A percentile compares a stretch with the other conserved stretches of the same genome.
Conservation (phyloP, 2,888 invertebrate species). For the Thymelicus sylvestris region DNA sequence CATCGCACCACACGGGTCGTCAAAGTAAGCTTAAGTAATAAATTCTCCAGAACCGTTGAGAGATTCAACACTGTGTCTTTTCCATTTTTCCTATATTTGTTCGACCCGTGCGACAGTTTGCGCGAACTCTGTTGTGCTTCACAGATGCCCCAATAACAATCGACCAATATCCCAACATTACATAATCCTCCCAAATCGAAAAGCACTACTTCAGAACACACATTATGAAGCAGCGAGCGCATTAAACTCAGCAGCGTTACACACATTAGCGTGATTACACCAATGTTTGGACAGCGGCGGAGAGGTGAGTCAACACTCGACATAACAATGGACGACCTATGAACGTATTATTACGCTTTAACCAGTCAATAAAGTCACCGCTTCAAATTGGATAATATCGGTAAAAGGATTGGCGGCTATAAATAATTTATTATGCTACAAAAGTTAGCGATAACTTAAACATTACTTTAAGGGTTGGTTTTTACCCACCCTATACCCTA, state of each 20-base stretch:
- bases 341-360: conserved; percentile 45
- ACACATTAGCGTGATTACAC: conserved; percentile 48
- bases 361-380: conserved; percentile 37
- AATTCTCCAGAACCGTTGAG: conserved; percentile 12
- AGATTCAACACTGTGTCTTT: conserved; percentile 26
- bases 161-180: conserved; percentile 35
- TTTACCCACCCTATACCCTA: too few relatives aligned
- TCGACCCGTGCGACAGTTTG: conserved; percentile 38
- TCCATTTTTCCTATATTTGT: conserved; percentile 43
- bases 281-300: conserved; percentile 44
- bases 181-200: conserved; percentile 34
- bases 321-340: conserved; percentile 41
- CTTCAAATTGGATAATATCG: conserved; percentile 35
- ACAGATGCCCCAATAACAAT: conserved; percentile 37
- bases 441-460: conserved; percentile 4
- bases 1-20: too few relatives aligned
- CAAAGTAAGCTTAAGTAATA: conserved; percentile 21
- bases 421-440: conserved; percentile 27
- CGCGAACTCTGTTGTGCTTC: conserved; percentile 33
- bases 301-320: conserved; percentile 46
- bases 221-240: conserved; percentile 15
- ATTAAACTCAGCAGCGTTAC: conserved; percentile 33
- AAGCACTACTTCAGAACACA: conserved; percentile 5
- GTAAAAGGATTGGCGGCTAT: conserved; percentile 33
- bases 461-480: not conserved